Evolutionary conservation across 2,797 vertebrate genomes (phyloP).

Genomic region (Danionella dracula): DNA sequence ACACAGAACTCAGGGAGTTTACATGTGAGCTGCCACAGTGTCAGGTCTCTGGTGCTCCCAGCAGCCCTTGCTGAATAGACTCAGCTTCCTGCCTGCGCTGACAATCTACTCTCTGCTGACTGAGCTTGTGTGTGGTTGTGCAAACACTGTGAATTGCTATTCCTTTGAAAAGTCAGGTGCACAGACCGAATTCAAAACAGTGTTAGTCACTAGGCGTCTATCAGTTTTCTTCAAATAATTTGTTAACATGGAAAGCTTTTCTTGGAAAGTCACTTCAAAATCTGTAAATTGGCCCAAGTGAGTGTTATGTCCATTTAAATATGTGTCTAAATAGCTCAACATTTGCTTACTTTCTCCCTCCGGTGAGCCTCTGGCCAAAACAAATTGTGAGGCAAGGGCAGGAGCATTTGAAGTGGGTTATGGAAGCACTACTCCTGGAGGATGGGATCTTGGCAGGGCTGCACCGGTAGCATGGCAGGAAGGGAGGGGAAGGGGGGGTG

Average conservation of each 20-base stretch:
- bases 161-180: conserved; percentile 33
- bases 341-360: background rate
- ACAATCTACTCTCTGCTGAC: conserved; percentile 41
- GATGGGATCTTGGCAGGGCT: conserved; percentile 35
- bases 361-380: conserved; percentile 31
- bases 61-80: conserved; percentile 44
- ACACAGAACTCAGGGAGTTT: conserved; percentile 35
- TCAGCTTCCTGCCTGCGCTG: conserved; percentile 40
- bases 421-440: conserved; percentile 25
- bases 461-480: conserved; percentile 24
- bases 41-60: conserved; percentile 48
- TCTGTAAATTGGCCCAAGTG: background rate
- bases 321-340: conserved; percentile 1
- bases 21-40: conserved; percentile 50
- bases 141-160: conserved; percentile 23
- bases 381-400: conserved; percentile 29
- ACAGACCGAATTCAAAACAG: conserved; percentile 17
- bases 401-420: conserved; percentile 17
- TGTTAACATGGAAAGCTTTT: background rate
- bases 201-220: conserved; percentile 9
- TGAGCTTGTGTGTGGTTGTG: conserved; percentile 15
- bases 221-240: background rate
- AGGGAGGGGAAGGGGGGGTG: conserved; percentile 1
- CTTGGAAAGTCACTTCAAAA: background rate
- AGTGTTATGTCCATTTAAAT: background rate